These are phyloP conservation scores for Cosmorhoe ocellata DNA, from an alignment of 2,888 invertebrate species.

Conservation along the genomic window DNA sequence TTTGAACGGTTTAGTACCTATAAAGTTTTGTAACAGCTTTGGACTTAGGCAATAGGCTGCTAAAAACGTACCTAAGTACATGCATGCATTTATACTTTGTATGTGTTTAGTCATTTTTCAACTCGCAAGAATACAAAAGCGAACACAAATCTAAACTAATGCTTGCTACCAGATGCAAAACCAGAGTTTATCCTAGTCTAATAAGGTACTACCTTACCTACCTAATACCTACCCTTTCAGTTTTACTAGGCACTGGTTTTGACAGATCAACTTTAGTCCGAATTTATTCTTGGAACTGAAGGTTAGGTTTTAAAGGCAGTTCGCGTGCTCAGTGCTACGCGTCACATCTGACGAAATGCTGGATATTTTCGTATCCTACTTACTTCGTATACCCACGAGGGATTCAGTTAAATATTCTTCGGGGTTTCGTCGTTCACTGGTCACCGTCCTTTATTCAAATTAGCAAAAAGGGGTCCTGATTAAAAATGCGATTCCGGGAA, in stretches of 20 bases:
- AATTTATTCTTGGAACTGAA: neutral
- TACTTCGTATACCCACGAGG: too few relatives aligned
- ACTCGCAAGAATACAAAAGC: slow-evolving; percentile 7
- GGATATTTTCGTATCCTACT: too few relatives aligned
- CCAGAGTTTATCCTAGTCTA: slow-evolving; percentile 33
- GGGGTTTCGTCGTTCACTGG: slow-evolving; percentile 8
- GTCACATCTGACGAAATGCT: too few relatives aligned
- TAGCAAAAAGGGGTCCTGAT: slow-evolving; percentile 53
- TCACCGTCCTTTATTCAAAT: slow-evolving; percentile 61
- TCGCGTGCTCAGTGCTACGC: too few relatives aligned
- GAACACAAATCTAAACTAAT: slow-evolving; percentile 44
- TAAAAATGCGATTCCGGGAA: slow-evolving; percentile 59
- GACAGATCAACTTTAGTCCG: neutral
- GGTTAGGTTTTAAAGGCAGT: too few relatives aligned
- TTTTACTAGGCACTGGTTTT: neutral
- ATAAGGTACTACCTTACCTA: slow-evolving; percentile 23
- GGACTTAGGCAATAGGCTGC: too few relatives aligned
- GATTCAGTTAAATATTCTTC: neutral
- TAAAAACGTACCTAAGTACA: too few relatives aligned
- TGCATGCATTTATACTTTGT: too few relatives aligned
- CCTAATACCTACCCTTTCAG: neutral
- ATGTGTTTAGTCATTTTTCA: too few relatives aligned
- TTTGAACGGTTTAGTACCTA: too few relatives aligned
- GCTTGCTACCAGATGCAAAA: slow-evolving; percentile 53
- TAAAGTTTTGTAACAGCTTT: too few relatives aligned